These are phyloP conservation scores for Neogale vison DNA, from an alignment of 2,113 vertebrate genomes.

Conservation along the genomic window DNA sequence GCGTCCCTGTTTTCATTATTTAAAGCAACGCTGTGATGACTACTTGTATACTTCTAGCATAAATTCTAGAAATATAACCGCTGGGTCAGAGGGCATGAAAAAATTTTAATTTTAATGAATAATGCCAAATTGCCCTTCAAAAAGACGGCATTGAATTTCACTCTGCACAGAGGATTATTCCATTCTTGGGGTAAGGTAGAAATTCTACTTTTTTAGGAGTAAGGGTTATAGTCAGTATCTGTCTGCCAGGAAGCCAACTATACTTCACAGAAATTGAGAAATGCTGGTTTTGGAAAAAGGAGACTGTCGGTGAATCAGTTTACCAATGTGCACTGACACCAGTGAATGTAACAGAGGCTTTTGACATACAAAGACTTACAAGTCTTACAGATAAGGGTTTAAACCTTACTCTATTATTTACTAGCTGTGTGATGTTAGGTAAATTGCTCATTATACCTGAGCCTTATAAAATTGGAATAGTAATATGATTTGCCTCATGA, in stretches of 20 bases:
- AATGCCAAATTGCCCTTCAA: neutral
- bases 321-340: neutral
- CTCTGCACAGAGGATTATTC: neutral
- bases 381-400: neutral
- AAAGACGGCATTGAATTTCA: neutral
- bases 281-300: neutral
- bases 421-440: neutral
- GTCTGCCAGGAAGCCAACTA: neutral
- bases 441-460: neutral
- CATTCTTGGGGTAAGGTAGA: neutral
- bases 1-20: neutral
- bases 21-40: neutral
- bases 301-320: neutral
- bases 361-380: neutral
- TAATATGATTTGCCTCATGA: neutral
- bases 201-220: neutral
- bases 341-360: neutral
- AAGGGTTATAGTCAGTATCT: neutral
- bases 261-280: neutral
- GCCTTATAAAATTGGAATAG: neutral
- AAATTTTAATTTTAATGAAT: neutral
- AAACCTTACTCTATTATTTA: neutral
- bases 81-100: neutral
- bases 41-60: neutral
- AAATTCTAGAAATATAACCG: neutral